These are phyloP conservation scores for Sebastes oblongus DNA, from an alignment of 2,797 vertebrate genomes.

Conservation along the genomic window DNA sequence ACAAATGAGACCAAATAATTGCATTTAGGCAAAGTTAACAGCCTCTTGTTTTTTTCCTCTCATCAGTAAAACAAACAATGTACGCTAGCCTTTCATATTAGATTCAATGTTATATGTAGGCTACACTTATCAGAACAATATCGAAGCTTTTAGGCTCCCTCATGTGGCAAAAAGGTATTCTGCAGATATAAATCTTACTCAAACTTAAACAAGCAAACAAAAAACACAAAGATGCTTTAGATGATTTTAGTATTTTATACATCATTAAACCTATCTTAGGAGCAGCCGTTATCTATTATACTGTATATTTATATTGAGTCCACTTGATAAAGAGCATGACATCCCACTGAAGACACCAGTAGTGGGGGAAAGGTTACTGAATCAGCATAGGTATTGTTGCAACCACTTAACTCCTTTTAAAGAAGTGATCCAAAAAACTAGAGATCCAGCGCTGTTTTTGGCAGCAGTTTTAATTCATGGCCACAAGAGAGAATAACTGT, in stretches of 20 bases:
- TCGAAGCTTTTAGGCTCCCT: too few relatives aligned
- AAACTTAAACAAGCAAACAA: too few relatives aligned
- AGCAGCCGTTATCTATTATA: not conserved
- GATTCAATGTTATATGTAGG: too few relatives aligned
- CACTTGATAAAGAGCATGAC: not conserved
- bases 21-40: too few relatives aligned
- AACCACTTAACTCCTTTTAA: not conserved
- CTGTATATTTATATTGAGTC: not conserved
- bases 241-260: not conserved
- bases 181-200: too few relatives aligned
- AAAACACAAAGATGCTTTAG: not conserved
- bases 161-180: too few relatives aligned
- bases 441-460: not conserved
- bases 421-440: not conserved
- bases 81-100: too few relatives aligned
- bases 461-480: not conserved
- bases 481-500: slow-evolving; percentile 62
- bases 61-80: too few relatives aligned
- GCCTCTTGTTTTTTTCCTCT: too few relatives aligned
- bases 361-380: not conserved
- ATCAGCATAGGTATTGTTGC: not conserved
- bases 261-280: not conserved
- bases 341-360: not conserved
- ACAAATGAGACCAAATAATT: too few relatives aligned
- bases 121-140: too few relatives aligned